These are phyloP conservation scores for Selenia dentaria DNA, from an alignment of 2,888 invertebrate species.

Conservation along the genomic window DNA sequence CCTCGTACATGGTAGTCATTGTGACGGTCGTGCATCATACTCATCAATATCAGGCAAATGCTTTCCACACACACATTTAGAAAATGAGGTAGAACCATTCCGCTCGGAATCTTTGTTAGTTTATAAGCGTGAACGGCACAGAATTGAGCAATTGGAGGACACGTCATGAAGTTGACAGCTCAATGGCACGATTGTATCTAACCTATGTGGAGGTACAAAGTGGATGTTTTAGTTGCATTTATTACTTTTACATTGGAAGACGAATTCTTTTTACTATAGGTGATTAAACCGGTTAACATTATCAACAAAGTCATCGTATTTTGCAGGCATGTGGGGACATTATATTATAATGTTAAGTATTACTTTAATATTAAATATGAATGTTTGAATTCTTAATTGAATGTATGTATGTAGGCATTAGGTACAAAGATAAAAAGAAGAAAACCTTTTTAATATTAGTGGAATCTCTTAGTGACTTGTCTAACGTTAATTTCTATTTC, in stretches of 20 bases:
- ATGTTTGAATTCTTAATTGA: constrained; percentile 38
- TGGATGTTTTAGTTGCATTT: constrained; percentile 15
- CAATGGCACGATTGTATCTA: constrained; percentile 30
- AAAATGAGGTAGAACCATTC: constrained; percentile 38
- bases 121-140: constrained; percentile 27
- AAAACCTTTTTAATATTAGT: constrained; percentile 23
- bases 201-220: constrained; percentile 13
- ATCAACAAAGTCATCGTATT: constrained; percentile 4
- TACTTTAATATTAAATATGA: constrained; percentile 11
- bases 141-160: constrained; percentile 34
- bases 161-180: constrained; percentile 24
- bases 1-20: constrained; percentile 4
- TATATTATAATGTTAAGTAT: too few relatives aligned
- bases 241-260: constrained; percentile 43
- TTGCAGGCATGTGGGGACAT: constrained; percentile 7
- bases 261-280: constrained; percentile 32
- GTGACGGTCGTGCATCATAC: constrained; percentile 8
- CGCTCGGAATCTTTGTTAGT: constrained; percentile 28
- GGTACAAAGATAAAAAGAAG: too few relatives aligned
- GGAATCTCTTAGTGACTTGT: constrained; percentile 39
- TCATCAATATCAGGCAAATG: constrained; percentile 18
- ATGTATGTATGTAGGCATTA: constrained; percentile 39
- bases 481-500: constrained; percentile 37
- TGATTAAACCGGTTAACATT: constrained; percentile 1
- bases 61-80: constrained; percentile 24